A percentile compares a stretch with the other conserved stretches of the same genome.
Conservation (phyloP, 2,888 invertebrate species). For the Craniophora ligustri region DNA sequence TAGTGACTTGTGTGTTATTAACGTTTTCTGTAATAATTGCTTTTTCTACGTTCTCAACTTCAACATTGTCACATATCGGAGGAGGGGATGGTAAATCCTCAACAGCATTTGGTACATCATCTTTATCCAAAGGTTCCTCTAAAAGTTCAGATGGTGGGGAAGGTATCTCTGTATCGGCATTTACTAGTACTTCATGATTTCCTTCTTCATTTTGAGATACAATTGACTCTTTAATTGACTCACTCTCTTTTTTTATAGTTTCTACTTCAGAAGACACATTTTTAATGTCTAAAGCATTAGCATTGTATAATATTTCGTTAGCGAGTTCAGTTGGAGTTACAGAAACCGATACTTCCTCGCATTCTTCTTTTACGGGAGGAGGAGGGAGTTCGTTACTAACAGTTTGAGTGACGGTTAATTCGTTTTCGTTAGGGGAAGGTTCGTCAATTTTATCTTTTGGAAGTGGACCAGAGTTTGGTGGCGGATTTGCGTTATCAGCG, state of each 20-base stretch:
- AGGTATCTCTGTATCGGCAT: constrained; percentile 31
- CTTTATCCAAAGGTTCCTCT: constrained; percentile 36
- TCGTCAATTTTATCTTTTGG: constrained; percentile 62
- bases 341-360: constrained; percentile 40
- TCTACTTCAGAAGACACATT: constrained; percentile 18
- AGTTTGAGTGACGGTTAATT: constrained; percentile 46
- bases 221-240: constrained; percentile 17
- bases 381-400: constrained; percentile 55
- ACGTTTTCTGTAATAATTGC: constrained; percentile 44
- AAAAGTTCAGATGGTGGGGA: constrained; percentile 28
- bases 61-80: constrained; percentile 57
- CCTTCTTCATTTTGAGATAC: constrained; percentile 16
- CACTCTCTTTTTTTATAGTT: constrained; percentile 19
- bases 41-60: constrained; percentile 34
- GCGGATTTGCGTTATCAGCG: constrained; percentile 72
- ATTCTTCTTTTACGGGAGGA: constrained; percentile 57
- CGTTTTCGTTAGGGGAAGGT: constrained; percentile 49
- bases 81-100: constrained; percentile 69
- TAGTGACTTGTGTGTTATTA: constrained; percentile 43
- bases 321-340: constrained; percentile 23
- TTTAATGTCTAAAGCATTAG: constrained; percentile 15
- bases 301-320: constrained; percentile 11
- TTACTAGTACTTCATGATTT: constrained; percentile 18
- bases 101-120: constrained; percentile 43
- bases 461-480: constrained; percentile 65